These are phyloP conservation scores for Grapholita molesta DNA, from an alignment of 1,140 invertebrate genomes.

Conservation along the genomic window DNA sequence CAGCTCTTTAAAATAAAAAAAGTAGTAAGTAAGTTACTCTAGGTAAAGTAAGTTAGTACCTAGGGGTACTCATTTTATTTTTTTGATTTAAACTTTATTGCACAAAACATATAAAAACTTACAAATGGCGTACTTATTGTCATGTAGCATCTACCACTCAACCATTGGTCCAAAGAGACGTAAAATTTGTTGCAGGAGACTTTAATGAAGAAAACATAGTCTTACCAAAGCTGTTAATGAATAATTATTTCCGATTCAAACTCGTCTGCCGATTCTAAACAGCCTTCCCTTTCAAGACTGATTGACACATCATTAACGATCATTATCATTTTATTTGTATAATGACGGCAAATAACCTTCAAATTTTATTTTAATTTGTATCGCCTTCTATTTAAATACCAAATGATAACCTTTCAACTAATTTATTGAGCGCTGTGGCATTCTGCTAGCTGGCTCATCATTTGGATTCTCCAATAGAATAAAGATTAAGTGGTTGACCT, in stretches of 20 bases:
- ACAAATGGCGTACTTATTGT: too few species aligned
- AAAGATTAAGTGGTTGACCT: not conserved
- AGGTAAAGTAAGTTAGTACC: too few species aligned
- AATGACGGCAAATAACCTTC: not conserved
- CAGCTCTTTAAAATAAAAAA: too few species aligned
- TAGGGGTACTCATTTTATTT: too few species aligned
- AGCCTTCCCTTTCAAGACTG: not conserved
- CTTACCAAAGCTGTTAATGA: too few species aligned
- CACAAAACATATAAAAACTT: too few species aligned
- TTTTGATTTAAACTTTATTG: too few species aligned
- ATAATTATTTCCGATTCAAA: not conserved
- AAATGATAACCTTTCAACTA: not conserved
- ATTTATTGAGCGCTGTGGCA: not conserved
- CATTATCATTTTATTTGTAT: not conserved
- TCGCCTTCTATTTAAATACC: slow-evolving; percentile 2
- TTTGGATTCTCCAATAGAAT: not conserved
- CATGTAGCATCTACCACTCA: too few species aligned
- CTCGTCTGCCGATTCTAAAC: not conserved
- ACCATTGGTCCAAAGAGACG: too few species aligned
- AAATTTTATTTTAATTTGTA: not conserved
- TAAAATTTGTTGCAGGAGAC: too few species aligned
- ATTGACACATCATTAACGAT: slow-evolving; percentile 8
- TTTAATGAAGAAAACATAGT: too few species aligned
- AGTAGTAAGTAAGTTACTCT: too few species aligned
- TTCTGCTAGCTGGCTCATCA: not conserved